Conservation (phyloP, 2,113 vertebrate genomes). For the Peromyscus leucopus region DNA sequence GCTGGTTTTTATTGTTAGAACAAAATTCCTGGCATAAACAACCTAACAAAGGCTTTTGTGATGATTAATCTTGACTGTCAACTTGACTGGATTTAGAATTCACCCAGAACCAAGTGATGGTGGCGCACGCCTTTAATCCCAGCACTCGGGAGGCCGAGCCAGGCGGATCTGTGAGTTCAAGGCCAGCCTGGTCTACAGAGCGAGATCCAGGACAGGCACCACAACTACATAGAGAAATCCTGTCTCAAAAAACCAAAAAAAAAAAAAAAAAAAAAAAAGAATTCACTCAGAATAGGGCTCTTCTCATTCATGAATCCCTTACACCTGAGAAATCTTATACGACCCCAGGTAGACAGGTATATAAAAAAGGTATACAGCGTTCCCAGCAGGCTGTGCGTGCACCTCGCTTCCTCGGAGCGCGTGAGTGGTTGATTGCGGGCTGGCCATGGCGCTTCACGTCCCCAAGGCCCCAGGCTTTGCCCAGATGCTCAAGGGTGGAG, state of each 20-base stretch:
- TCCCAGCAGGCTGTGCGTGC: slow-evolving; percentile 63
- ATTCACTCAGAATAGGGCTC: background rate
- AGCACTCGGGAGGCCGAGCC: too few relatives aligned
- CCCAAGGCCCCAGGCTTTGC: slow-evolving; percentile 98
- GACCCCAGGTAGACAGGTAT: background rate
- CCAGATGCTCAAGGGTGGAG: slow-evolving; percentile 98
- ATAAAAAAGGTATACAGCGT: background rate
- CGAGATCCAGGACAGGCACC: too few relatives aligned
- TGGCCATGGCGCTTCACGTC: slow-evolving; percentile 94
- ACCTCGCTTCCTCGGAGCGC: background rate
- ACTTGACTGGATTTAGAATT: background rate
- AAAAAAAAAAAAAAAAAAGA: too few relatives aligned
- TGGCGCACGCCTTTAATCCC: too few relatives aligned
- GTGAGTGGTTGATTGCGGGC: rapidly evolving
- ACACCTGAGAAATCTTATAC: background rate
- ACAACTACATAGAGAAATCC: too few relatives aligned
- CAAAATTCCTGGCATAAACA: background rate
- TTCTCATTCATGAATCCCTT: background rate
- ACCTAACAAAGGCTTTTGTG: background rate
- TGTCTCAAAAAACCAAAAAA: too few relatives aligned
- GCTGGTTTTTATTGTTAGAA: background rate
- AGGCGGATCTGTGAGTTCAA: too few relatives aligned
- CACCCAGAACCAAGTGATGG: too few relatives aligned
- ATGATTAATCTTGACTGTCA: background rate
- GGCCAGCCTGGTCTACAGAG: too few relatives aligned